Evolutionary conservation across 2,797 vertebrate species (phyloP).

Genomic region (Esox lucius): DNA sequence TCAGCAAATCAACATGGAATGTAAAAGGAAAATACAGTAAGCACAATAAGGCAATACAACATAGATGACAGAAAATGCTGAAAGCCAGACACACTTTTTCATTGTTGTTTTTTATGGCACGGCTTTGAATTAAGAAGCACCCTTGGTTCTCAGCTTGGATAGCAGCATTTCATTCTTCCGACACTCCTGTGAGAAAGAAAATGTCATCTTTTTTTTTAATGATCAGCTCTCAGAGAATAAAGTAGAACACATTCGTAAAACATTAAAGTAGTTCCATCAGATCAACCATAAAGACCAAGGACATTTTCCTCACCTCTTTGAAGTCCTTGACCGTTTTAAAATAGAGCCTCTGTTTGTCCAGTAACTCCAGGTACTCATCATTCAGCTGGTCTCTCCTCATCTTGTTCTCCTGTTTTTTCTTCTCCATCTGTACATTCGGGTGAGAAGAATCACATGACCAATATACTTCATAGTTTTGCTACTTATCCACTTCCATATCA

Average conservation of each 20-base stretch:
- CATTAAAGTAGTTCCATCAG: not conserved
- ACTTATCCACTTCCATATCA: not conserved
- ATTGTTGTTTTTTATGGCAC: not conserved
- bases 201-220: not conserved
- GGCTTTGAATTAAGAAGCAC: conserved; percentile 64
- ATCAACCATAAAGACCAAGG: not conserved
- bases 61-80: conserved; percentile 1
- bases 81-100: not conserved
- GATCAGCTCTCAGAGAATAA: not conserved
- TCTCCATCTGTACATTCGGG: conserved; percentile 87
- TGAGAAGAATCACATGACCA: not conserved
- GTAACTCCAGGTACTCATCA: conserved; percentile 92
- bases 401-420: conserved; percentile 98
- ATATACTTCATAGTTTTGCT: not conserved
- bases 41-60: conserved; percentile 13
- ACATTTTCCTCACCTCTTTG: conserved; percentile 84
- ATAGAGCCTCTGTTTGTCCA: conserved; percentile 95
- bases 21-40: not conserved
- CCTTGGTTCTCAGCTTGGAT: conserved; percentile 85
- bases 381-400: conserved; percentile 97
- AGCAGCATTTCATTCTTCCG: conserved; percentile 93
- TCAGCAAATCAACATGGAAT: conserved; percentile 1
- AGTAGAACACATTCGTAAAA: not conserved
- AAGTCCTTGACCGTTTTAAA: conserved; percentile 99
- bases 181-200: conserved; percentile 80